Evolutionary conservation across 2,797 vertebrate genomes (phyloP).

Genomic region (Astyanax mexicanus): DNA sequence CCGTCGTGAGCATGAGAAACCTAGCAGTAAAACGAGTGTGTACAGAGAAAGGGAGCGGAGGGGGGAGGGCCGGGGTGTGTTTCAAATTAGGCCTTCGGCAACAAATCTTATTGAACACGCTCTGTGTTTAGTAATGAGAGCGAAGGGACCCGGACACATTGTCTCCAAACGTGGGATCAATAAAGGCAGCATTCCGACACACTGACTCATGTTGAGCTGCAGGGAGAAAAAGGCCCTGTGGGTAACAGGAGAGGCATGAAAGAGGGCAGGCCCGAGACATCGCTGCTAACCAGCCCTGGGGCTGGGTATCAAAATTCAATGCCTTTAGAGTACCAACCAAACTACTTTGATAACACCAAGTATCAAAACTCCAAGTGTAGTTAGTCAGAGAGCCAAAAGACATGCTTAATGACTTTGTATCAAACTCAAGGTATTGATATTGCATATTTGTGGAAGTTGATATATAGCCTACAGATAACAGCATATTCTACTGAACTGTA

Average conservation of each 20-base stretch:
- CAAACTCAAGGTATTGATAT: not conserved
- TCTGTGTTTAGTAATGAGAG: constrained; percentile 64
- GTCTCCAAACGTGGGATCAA: constrained; percentile 68
- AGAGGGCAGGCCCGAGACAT: not conserved
- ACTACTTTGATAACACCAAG: not conserved
- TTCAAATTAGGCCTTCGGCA: constrained; percentile 67
- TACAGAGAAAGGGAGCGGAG: constrained; percentile 22
- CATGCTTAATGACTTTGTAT: too few species aligned
- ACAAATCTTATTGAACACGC: constrained; percentile 65
- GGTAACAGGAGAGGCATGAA: constrained; percentile 21
- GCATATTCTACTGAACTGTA: too few species aligned
- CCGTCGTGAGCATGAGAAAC: constrained; percentile 49
- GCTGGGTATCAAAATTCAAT: not conserved
- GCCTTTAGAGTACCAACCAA: too few species aligned
- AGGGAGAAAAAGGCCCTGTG: constrained; percentile 17
- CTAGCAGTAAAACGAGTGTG: constrained; percentile 24
- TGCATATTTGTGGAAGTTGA: too few species aligned
- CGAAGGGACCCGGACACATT: constrained; percentile 57
- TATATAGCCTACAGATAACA: too few species aligned
- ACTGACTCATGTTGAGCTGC: constrained; percentile 42
- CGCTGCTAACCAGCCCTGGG: not conserved
- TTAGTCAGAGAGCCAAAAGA: not conserved
- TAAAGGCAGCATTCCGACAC: constrained; percentile 52
- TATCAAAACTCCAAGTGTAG: not conserved
- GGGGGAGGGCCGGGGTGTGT: constrained; percentile 61